These are phyloP conservation scores for Thysanoteuthis rhombus DNA, from an alignment of 2,888 invertebrate species.

Conservation along the genomic window DNA sequence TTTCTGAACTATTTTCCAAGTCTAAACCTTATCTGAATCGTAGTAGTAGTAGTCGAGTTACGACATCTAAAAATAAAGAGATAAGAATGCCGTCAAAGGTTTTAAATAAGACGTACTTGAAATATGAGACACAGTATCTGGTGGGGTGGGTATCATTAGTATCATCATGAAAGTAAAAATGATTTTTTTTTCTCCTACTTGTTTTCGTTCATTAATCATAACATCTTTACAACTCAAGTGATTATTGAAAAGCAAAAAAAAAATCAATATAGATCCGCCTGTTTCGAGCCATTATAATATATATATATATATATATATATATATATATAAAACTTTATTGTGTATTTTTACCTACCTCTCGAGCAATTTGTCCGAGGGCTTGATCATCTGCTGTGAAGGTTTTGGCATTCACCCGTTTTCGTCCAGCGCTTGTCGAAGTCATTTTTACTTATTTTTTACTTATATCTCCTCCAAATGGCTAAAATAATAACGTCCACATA, in stretches of 20 bases:
- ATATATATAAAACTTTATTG: background rate
- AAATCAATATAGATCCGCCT: background rate
- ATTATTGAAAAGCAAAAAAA: background rate
- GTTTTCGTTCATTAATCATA: too few species aligned
- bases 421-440: conserved; percentile 23
- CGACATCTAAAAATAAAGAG: background rate
- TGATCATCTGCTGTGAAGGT: conserved; percentile 86
- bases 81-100: too few species aligned
- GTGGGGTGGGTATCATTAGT: too few species aligned
- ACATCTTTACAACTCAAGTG: too few species aligned
- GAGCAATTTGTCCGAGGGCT: conserved; percentile 93
- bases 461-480: background rate
- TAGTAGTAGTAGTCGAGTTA: background rate
- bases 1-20: background rate
- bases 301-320: background rate
- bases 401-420: conserved; percentile 74
- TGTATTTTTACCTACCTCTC: conserved; percentile 79
- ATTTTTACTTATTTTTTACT: background rate
- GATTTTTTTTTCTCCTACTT: too few species aligned
- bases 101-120: too few species aligned
- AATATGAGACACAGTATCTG: too few species aligned
- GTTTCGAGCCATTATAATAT: too few species aligned
- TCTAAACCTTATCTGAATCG: background rate
- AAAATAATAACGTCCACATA: background rate
- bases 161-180: too few species aligned